A percentile compares a stretch with the other conserved stretches of the same genome.
Conservation (phyloP, 2,797 vertebrate genomes). For the Chiroxiphia lanceolata region DNA sequence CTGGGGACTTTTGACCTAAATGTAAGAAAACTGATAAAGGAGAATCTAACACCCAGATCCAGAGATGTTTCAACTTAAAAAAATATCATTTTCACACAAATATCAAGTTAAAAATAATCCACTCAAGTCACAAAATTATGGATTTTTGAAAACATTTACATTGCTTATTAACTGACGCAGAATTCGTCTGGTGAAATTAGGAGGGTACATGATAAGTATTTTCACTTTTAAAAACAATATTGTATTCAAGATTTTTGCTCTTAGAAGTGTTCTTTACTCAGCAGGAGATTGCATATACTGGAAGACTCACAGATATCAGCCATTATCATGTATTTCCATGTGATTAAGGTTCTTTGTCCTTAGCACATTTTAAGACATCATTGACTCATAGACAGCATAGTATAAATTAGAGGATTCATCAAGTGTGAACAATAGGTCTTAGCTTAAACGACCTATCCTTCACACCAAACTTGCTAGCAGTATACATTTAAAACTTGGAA, state of each 20-base stretch:
- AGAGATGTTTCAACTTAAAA: neutral
- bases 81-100: neutral
- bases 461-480: neutral
- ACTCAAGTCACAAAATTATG: neutral
- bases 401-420: neutral
- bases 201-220: neutral
- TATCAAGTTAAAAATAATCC: neutral
- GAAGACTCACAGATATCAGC: neutral
- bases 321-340: neutral
- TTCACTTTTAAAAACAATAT: neutral
- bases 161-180: neutral
- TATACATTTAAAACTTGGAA: neutral
- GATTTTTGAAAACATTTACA: neutral
- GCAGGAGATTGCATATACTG: neutral
- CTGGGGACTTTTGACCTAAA: neutral
- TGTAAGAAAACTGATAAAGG: neutral
- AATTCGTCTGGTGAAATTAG: neutral
- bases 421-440: neutral
- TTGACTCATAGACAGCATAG: neutral
- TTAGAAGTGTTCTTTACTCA: neutral
- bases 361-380: neutral
- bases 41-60: neutral
- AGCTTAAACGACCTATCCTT: neutral
- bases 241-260: neutral
- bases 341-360: neutral